phyloP scores from a whole-genome alignment of 2,888 invertebrate species.

The Drosophila kanekoi region DNA sequence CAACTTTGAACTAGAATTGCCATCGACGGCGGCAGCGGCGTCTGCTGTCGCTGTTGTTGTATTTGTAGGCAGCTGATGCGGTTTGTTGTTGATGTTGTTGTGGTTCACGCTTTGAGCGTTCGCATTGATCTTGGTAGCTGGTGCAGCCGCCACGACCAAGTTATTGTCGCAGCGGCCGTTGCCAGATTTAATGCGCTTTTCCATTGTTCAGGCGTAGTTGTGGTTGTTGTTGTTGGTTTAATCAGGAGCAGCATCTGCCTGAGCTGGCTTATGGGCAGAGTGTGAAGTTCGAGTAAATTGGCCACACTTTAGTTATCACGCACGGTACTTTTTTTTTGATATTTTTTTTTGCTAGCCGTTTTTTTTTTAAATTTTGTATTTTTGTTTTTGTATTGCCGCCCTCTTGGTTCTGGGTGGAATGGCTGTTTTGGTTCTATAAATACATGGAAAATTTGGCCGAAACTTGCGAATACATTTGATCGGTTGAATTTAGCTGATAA shows the following conservation, averaged over 20 bases:
- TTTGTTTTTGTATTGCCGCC: constrained; percentile 16
- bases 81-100: constrained; percentile 4
- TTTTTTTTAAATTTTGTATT: constrained; percentile 7
- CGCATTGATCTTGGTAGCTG: constrained; percentile 21
- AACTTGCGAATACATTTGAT: constrained; percentile 16
- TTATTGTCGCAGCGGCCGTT: constrained; percentile 20
- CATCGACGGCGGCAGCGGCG: constrained; percentile 19
- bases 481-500: constrained; percentile 7
- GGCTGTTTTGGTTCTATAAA: constrained; percentile 36
- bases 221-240: constrained; percentile 1
- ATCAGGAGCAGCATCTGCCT: constrained; percentile 36
- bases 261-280: background rate
- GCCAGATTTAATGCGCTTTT: constrained; percentile 31
- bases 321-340: constrained; percentile 1
- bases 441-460: constrained; percentile 36
- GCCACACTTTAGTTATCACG: constrained; percentile 9
- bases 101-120: constrained; percentile 19
- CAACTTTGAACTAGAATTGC: constrained; percentile 48
- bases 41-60: background rate
- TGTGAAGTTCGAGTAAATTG: constrained; percentile 14
- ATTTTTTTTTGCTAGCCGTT: background rate
- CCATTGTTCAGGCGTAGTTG: constrained; percentile 38
- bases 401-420: constrained; percentile 14
- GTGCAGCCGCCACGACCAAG: constrained; percentile 21
- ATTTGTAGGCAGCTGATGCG: constrained; percentile 8